phyloP scores from a whole-genome alignment of 1,140 invertebrate genomes.

The Caenorhabditis briggsae region DNA sequence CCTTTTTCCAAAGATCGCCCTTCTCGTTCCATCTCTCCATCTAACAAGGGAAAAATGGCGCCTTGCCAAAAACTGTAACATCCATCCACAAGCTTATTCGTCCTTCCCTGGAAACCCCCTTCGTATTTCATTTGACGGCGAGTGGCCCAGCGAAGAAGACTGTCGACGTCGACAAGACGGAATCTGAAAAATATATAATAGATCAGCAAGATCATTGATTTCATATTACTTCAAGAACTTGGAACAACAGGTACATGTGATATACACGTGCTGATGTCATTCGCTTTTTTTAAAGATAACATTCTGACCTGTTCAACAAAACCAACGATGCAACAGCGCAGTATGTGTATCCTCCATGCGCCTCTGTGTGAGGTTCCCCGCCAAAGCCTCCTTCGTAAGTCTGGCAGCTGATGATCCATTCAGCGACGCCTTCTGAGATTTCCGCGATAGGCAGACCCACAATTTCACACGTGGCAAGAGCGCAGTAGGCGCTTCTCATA shows the following conservation, averaged over 20 bases:
- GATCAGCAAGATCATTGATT: conserved; percentile 38
- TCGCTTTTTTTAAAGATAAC: conserved; percentile 14
- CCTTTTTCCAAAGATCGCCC: conserved; percentile 72
- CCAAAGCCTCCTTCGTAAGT: conserved; percentile 98
- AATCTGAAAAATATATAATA: conserved; percentile 76
- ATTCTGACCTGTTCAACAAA: conserved; percentile 85
- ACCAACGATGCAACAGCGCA: conserved; percentile 92
- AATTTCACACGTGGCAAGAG: conserved; percentile 88
- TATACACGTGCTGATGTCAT: conserved; percentile 76
- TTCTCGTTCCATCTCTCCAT: conserved; percentile 81
- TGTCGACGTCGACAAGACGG: conserved; percentile 82
- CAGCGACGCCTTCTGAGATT: conserved; percentile 87
- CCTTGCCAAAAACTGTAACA: conserved; percentile 99
- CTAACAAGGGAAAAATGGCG: conserved; percentile 86
- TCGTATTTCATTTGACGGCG: conserved; percentile 79
- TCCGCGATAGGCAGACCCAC: conserved; percentile 86
- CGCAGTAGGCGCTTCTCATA: conserved; percentile 92
- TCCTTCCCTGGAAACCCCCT: conserved; percentile 82
- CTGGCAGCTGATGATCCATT: conserved; percentile 94
- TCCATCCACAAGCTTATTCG: conserved; percentile 97
- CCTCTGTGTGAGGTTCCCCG: conserved; percentile 92
- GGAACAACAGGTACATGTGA: conserved; percentile 72
- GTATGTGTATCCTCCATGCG: conserved; percentile 97
- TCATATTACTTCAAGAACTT: conserved; percentile 84
- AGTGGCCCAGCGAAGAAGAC: conserved; percentile 79